phyloP scores from a whole-genome alignment of 1,140 invertebrate species.

The Aphidius gifuensis region DNA sequence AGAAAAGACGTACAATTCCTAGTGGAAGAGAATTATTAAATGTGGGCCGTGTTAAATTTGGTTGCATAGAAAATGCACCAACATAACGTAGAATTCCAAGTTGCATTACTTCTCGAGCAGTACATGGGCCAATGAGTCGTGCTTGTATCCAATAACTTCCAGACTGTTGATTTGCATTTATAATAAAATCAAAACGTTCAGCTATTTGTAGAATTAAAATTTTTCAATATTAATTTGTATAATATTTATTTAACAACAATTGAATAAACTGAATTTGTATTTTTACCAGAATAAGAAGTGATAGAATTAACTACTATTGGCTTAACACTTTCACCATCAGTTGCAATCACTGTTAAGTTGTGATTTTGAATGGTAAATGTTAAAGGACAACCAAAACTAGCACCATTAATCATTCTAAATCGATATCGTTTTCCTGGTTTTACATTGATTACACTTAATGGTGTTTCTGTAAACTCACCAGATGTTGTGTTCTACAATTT shows the following conservation, averaged over 20 bases:
- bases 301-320: constrained; percentile 17
- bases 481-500: constrained; percentile 15
- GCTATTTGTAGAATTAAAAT: constrained; percentile 42
- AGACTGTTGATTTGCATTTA: constrained; percentile 43
- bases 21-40: constrained; percentile 3
- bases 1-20: constrained; percentile 3
- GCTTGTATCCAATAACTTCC: constrained; percentile 55
- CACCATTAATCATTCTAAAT: constrained; percentile 56
- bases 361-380: constrained; percentile 57
- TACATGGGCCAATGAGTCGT: constrained; percentile 48
- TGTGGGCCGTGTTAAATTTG: neutral
- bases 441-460: constrained; percentile 36
- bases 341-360: constrained; percentile 52
- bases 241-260: too few species aligned
- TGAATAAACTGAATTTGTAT: neutral
- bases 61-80: neutral
- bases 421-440: constrained; percentile 47
- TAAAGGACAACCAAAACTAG: constrained; percentile 54
- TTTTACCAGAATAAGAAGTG: constrained; percentile 20
- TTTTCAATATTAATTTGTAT: neutral
- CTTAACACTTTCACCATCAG: constrained; percentile 46
- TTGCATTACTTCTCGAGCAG: constrained; percentile 45
- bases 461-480: constrained; percentile 19
- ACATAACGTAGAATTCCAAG: constrained; percentile 52
- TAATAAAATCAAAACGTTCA: constrained; percentile 56